A percentile compares a stretch with the other conserved stretches of the same genome.
phyloP scores from a whole-genome alignment of 2,113 vertebrate genomes.

The Pagrus major region DNA sequence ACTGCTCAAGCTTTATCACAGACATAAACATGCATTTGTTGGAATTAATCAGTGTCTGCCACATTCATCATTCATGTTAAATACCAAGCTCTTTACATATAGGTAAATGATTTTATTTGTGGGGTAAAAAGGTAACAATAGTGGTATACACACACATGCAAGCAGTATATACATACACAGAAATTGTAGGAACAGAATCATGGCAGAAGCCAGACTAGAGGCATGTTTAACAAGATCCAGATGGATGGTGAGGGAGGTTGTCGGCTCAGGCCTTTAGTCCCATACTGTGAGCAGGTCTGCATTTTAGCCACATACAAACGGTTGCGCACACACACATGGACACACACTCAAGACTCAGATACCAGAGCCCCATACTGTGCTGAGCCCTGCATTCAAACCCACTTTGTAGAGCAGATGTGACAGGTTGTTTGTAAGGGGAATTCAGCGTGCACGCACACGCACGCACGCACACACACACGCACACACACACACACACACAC shows the following conservation, averaged over 20 bases:
- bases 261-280: constrained; percentile 13
- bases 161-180: background rate
- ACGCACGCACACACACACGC: background rate
- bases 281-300: constrained; percentile 24
- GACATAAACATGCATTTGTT: background rate
- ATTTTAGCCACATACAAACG: constrained; percentile 11
- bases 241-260: constrained; percentile 3
- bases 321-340: background rate
- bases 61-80: background rate
- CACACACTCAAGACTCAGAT: constrained; percentile 2
- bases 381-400: constrained; percentile 49
- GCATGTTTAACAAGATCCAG: constrained; percentile 20
- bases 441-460: background rate
- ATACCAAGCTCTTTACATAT: background rate
- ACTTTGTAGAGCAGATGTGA: constrained; percentile 52
- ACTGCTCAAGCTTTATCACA: background rate
- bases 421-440: constrained; percentile 61
- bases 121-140: background rate
- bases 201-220: background rate
- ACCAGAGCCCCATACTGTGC: constrained; percentile 38
- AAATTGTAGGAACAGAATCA: background rate
- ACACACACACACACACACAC: constrained; percentile 2
- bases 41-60: background rate
- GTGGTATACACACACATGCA: background rate
- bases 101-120: background rate